Conservation (phyloP, 2,113 vertebrate species). For the Aphelocoma coerulescens region DNA sequence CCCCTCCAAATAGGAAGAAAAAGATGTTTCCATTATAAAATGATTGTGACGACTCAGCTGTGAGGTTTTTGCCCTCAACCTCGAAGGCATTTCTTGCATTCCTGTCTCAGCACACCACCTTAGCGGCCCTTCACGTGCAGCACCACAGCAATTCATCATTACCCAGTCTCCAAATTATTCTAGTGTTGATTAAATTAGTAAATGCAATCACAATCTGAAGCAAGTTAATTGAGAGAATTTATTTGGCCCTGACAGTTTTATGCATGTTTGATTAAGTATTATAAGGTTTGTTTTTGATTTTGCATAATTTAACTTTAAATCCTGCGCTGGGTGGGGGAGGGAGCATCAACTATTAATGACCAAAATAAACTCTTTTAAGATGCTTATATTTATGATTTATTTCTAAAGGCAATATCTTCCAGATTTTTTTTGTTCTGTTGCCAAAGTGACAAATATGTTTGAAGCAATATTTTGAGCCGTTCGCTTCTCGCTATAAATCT, state of each 20-base stretch:
- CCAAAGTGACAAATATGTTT: conserved; percentile 79
- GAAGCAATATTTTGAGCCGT: conserved; percentile 71
- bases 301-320: conserved; percentile 94
- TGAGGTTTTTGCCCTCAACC: background rate
- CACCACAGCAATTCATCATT: conserved; percentile 58
- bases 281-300: conserved; percentile 92
- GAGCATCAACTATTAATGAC: conserved; percentile 77
- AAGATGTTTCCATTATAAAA: background rate
- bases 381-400: conserved; percentile 80
- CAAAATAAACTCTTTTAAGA: conserved; percentile 81
- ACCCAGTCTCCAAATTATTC: conserved; percentile 72
- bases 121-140: background rate
- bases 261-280: conserved; percentile 92
- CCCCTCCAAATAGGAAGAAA: background rate
- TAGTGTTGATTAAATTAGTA: conserved; percentile 87
- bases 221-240: conserved; percentile 86
- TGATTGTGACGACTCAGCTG: background rate
- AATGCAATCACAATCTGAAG: conserved; percentile 86
- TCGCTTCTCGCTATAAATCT: conserved; percentile 74
- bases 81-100: background rate
- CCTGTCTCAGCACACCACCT: background rate
- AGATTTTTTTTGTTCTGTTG: conserved; percentile 68
- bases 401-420: conserved; percentile 50
- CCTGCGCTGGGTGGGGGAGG: conserved; percentile 61
- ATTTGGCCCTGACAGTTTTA: conserved; percentile 89